These are phyloP conservation scores for Porites evermanni DNA, from an alignment of 92 coral and sea anemone genomes.

Conservation along the genomic window DNA sequence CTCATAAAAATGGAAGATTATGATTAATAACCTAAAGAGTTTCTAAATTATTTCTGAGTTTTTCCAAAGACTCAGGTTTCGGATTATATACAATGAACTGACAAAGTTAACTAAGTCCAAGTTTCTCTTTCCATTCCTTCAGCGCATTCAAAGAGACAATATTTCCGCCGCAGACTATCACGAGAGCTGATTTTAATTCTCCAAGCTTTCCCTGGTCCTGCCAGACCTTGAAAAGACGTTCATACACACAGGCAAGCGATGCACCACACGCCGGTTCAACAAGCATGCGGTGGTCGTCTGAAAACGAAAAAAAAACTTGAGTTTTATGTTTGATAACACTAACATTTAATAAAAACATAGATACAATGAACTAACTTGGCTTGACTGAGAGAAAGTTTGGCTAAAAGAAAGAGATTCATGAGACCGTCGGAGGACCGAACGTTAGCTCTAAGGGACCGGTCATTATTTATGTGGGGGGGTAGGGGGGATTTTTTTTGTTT, in stretches of 20 bases:
- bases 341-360: too few species aligned
- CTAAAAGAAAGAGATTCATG: too few species aligned
- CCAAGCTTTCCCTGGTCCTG: conserved; percentile 74
- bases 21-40: too few species aligned
- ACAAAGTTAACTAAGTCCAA: conserved; percentile 14
- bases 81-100: not conserved
- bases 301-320: not conserved
- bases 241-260: conserved; percentile 83
- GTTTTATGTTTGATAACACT: too few species aligned
- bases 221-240: conserved; percentile 63
- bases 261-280: conserved; percentile 98
- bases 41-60: not conserved
- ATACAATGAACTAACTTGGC: not conserved
- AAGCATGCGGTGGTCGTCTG: conserved; percentile 90
- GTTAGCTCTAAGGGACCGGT: too few species aligned
- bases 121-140: conserved; percentile 75
- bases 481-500: too few species aligned
- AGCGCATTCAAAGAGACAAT: conserved; percentile 79
- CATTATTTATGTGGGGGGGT: too few species aligned
- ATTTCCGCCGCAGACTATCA: conserved; percentile 95
- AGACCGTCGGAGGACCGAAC: too few species aligned
- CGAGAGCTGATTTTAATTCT: conserved; percentile 74
- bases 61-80: not conserved
- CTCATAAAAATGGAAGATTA: too few species aligned
- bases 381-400: too few species aligned